A percentile compares a stretch with the other conserved stretches of the same genome.
phyloP scores from a whole-genome alignment of 2,888 invertebrate genomes.

The Incurvaria masculella region DNA sequence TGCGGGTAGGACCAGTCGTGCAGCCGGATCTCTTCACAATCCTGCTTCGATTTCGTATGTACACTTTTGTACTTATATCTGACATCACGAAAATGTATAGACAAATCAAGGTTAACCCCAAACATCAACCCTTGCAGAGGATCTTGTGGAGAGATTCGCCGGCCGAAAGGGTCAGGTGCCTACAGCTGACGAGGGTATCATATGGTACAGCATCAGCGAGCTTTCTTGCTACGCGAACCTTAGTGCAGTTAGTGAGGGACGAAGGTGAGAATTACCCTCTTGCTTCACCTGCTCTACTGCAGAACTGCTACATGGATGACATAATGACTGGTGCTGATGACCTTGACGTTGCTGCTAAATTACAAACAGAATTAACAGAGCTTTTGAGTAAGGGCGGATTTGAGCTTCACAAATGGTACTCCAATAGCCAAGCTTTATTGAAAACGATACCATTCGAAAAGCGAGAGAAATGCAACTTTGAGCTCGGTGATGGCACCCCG shows the following conservation, averaged over 20 bases:
- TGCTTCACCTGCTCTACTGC: slow-evolving; percentile 7
- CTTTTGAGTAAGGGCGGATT: slow-evolving; percentile 16
- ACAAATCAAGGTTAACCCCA: slow-evolving; percentile 11
- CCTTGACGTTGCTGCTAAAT: slow-evolving; percentile 5
- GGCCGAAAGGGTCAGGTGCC: slow-evolving; percentile 9
- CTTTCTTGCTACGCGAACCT: slow-evolving; percentile 14
- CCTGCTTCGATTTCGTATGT: slow-evolving; percentile 13
- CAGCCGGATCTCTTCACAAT: slow-evolving; percentile 18
- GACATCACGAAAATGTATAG: slow-evolving; percentile 20
- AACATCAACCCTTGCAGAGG: slow-evolving; percentile 15
- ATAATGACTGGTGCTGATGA: slow-evolving; percentile 12
- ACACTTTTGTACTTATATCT: slow-evolving; percentile 15
- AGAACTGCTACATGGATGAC: slow-evolving; percentile 18
- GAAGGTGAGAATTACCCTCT: slow-evolving; percentile 12
- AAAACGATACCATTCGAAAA: not conserved
- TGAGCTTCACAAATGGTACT: slow-evolving; percentile 12
- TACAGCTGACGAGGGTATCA: slow-evolving; percentile 12
- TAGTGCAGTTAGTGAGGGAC: slow-evolving; percentile 10
- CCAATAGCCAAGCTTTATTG: not conserved
- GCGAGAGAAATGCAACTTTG: not conserved
- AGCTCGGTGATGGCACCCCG: slow-evolving; percentile 9
- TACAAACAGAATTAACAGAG: slow-evolving; percentile 9
- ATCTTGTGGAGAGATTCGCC: slow-evolving; percentile 16
- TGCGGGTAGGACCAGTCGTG: slow-evolving; percentile 18
- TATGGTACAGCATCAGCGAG: slow-evolving; percentile 15